Conservation (phyloP, 92 coral and sea anemone genomes). For the Nematostella vectensis region DNA sequence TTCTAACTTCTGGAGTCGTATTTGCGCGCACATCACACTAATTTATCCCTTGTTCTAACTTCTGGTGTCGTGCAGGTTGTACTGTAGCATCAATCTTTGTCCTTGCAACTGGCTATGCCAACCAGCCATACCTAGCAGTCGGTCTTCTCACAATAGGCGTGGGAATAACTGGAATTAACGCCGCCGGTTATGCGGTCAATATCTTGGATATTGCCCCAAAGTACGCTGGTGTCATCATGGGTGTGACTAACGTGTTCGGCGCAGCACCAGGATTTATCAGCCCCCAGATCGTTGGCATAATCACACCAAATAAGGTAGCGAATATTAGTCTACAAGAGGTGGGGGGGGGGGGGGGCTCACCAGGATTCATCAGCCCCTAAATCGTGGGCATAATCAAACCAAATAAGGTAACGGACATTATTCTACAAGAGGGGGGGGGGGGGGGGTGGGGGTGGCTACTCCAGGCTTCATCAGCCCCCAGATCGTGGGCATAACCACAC, state of each 20-base stretch:
- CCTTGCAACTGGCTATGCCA: slow-evolving; percentile 79
- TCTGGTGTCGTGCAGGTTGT: slow-evolving; percentile 62
- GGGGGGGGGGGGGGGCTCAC: too few relatives aligned
- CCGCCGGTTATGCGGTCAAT: slow-evolving; percentile 98
- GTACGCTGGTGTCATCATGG: slow-evolving; percentile 99
- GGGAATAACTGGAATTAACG: slow-evolving; percentile 95
- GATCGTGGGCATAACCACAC: slow-evolving; percentile 89
- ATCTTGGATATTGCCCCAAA: slow-evolving; percentile 98
- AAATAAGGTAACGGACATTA: slow-evolving; percentile 60
- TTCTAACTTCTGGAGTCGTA: too few relatives aligned
- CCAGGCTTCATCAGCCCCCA: slow-evolving; percentile 99
- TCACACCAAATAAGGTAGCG: slow-evolving; percentile 93
- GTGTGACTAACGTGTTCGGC: slow-evolving; percentile 94
- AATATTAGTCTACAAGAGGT: too few relatives aligned
- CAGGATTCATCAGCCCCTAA: slow-evolving; percentile 97
- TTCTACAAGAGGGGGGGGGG: too few relatives aligned
- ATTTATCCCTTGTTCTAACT: too few relatives aligned
- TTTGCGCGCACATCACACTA: too few relatives aligned
- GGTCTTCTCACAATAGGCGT: slow-evolving; percentile 91
- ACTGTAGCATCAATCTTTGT: slow-evolving; percentile 85
- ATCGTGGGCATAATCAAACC: slow-evolving; percentile 93
- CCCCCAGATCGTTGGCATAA: slow-evolving; percentile 94
- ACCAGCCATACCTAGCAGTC: slow-evolving; percentile 60
- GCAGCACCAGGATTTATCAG: slow-evolving; percentile 97
- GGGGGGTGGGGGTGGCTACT: too few relatives aligned